These are phyloP conservation scores for Chionoecetes opilio DNA, from an alignment of 1,140 invertebrate species.

Conservation along the genomic window DNA sequence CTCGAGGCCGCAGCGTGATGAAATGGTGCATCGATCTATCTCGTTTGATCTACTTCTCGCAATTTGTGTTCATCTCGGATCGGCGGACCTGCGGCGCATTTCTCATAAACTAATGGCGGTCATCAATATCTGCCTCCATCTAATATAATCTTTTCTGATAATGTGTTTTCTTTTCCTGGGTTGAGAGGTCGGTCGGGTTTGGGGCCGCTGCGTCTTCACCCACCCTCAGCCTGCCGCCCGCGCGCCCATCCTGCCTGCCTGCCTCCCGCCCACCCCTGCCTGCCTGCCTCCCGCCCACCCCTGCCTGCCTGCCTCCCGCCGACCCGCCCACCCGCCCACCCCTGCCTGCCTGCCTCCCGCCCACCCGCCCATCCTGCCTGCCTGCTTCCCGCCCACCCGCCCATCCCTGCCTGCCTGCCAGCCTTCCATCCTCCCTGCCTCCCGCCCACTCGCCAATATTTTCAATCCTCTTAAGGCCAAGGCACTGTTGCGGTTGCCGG, in stretches of 20 bases:
- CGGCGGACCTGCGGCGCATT: background rate
- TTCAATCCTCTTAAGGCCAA: constrained; percentile 19
- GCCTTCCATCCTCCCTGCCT: background rate
- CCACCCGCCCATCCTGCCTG: background rate
- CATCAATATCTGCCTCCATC: constrained; percentile 18
- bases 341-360: too few species aligned
- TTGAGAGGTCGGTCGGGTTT: background rate
- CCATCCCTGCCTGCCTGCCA: too few species aligned
- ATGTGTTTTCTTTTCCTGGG: background rate
- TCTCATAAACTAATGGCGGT: constrained; percentile 20
- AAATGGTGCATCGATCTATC: background rate
- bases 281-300: too few species aligned
- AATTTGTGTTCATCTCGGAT: constrained; percentile 8
- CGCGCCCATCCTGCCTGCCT: too few species aligned
- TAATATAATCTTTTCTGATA: constrained; percentile 22
- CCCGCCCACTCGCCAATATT: background rate
- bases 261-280: too few species aligned
- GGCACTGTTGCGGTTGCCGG: background rate
- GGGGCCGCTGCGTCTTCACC: too few species aligned
- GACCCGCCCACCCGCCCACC: too few species aligned
- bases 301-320: too few species aligned
- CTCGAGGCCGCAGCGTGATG: background rate
- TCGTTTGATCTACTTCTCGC: background rate
- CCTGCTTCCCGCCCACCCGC: background rate
- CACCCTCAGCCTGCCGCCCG: background rate